Base-by-base conservation (phyloP, 2,888 invertebrate genomes). In the Ptychoptera albimana region DNA sequence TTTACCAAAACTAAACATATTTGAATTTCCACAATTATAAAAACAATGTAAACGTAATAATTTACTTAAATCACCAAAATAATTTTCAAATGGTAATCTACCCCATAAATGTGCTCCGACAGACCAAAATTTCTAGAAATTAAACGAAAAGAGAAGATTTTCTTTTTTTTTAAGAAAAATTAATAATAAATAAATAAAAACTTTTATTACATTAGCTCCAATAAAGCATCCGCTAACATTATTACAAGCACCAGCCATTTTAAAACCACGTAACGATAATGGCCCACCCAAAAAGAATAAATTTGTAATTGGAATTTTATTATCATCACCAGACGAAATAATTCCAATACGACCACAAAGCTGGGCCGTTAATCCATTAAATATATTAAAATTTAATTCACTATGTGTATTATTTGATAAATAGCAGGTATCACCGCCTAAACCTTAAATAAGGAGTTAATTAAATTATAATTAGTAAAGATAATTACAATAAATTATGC, bases 381-480 rank as follows among this genome's bases (percentile, higher is more conserved):
- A 64, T 1, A 85, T 61, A 0, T 78, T 73, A 54, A 77, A 67
- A 62, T 82, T 83, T 14, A 73, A 64, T 66, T 89, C 85, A 14
- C 79, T 60, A 52, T 76, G 75, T 8, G 81, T 59, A 52, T 89
- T 89, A 51, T 83, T 84, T 66, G 87, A 87, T 29, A 89, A 59
- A 61, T 89, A 91, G n/a, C 85, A 82, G n/a, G 92, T 78, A 59
- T 92, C 85, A 2, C 97, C 97, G 9, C 94, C 93, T 6, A 34
- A 12, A 35, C 66, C 79, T 23, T 5, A 23, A 5, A 23, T n/a
- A 23, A 23, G 7, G 23, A 5, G 3, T 23, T 23, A 7, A 23
- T 23, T 5, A 23, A 23, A 5, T 23, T 23, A 23, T 23, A 23
- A 23, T 23, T 5, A 23, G 7, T 5, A 23, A 23, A 23, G 4